Evolutionary conservation across 2,888 invertebrate genomes (phyloP).

Genomic region (Baronia brevicornis): DNA sequence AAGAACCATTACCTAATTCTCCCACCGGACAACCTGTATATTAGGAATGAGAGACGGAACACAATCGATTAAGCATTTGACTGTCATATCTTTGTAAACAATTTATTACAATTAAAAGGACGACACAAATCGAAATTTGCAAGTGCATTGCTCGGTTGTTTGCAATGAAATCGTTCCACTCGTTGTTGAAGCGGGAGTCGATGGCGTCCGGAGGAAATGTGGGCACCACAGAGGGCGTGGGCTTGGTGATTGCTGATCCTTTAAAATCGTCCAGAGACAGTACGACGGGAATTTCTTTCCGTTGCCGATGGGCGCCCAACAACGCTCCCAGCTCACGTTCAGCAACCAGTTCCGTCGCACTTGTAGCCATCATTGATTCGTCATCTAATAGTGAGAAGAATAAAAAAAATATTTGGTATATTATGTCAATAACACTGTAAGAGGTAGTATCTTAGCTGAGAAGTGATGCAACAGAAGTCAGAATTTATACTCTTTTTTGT

Average conservation of each 20-base stretch:
- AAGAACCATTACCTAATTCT: no score
- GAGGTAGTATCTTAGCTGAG: no score
- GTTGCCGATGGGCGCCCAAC: conserved; percentile 36
- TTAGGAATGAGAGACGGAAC: no score
- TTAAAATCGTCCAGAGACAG: conserved; percentile 4
- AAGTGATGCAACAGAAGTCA: no score
- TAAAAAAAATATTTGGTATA: no score
- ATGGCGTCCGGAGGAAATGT: conserved; percentile 33
- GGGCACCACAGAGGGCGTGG: conserved; percentile 2
- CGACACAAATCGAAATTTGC: conserved; percentile 25
- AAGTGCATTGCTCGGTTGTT: conserved; percentile 25
- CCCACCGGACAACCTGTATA: neutral
- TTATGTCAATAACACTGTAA: no score
- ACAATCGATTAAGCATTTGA: conserved; percentile 6
- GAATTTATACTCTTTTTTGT: no score
- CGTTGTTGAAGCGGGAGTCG: conserved; percentile 26
- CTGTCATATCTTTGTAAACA: conserved; percentile 41
- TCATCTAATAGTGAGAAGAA: conserved; percentile 2
- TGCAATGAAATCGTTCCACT: conserved; percentile 45
- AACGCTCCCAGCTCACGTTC: conserved; percentile 47
- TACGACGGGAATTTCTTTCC: conserved; percentile 25
- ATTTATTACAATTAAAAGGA: conserved; percentile 47
- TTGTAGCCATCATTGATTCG: conserved; percentile 9
- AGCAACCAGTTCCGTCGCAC: conserved; percentile 32
- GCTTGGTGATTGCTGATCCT: neutral